Percentiles rank a stretch among this genome's conserved stretches.
Conservation (phyloP, 2,113 vertebrate genomes). For the Neotoma lepida region DNA sequence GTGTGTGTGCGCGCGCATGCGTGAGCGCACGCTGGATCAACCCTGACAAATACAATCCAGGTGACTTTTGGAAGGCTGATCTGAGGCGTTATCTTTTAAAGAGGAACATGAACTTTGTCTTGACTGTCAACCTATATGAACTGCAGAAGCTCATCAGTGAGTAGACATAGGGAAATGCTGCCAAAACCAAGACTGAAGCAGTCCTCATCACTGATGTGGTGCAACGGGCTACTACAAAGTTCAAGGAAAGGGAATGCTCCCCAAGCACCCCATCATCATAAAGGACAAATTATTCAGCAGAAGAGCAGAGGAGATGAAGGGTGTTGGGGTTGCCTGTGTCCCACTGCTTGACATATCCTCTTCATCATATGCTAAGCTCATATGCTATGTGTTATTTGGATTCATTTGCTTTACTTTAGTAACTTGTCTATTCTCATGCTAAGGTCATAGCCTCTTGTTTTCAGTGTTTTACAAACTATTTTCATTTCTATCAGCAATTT, state of each 20-base stretch:
- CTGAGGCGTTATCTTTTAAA: background rate
- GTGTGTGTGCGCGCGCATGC: too few relatives aligned
- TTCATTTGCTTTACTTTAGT: background rate
- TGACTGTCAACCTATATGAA: background rate
- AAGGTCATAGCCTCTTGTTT: conserved; percentile 11
- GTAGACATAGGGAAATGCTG: background rate
- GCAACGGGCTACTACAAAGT: background rate
- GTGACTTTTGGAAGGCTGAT: background rate
- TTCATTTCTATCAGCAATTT: background rate
- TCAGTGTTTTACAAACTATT: background rate
- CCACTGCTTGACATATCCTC: conserved; percentile 46
- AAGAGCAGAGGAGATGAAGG: background rate
- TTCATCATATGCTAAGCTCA: conserved; percentile 15
- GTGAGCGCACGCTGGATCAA: background rate
- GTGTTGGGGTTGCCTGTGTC: background rate
- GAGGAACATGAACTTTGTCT: background rate
- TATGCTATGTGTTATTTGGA: conserved; percentile 26
- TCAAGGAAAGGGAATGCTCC: background rate
- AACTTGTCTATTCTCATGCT: conserved; percentile 36
- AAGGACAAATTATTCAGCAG: background rate
- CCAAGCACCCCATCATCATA: background rate
- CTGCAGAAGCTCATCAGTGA: background rate
- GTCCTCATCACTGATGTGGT: background rate
- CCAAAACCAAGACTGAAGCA: background rate
- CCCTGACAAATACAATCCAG: background rate